These are phyloP conservation scores for Eurypyga helias DNA, from an alignment of 2,113 vertebrate species.

Conservation along the genomic window DNA sequence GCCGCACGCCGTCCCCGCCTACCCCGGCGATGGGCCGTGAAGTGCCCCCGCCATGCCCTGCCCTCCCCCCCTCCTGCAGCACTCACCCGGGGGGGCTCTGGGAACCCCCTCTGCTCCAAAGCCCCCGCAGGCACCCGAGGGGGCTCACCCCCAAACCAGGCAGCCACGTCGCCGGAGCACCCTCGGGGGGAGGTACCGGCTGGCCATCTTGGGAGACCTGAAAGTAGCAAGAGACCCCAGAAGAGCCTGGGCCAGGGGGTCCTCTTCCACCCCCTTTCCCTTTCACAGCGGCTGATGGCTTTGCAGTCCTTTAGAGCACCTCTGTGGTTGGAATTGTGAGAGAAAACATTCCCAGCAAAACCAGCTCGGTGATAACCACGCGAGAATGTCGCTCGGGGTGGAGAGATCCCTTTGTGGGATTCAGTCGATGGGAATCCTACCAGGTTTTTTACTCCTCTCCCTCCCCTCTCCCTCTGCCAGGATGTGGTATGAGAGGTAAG, in stretches of 20 bases:
- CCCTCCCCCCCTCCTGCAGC: too few species aligned
- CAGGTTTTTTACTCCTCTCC: background rate
- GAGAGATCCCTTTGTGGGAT: fast-evolving
- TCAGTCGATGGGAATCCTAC: fast-evolving
- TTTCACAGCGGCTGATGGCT: background rate
- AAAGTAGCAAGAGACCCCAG: background rate
- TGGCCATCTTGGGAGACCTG: background rate
- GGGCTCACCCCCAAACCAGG: background rate
- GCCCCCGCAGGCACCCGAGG: too few species aligned
- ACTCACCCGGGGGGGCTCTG: fast-evolving
- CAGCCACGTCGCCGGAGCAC: fast-evolving
- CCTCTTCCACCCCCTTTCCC: background rate
- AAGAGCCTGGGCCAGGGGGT: background rate
- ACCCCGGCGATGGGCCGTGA: too few species aligned
- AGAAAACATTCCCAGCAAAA: background rate
- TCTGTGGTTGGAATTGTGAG: background rate
- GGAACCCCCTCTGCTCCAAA: fast-evolving
- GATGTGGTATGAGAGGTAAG: background rate
- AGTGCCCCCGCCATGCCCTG: too few species aligned
- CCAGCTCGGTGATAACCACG: fast-evolving
- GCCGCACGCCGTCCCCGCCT: too few species aligned
- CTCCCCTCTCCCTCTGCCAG: background rate
- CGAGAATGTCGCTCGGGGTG: background rate
- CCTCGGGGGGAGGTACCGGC: fast-evolving
- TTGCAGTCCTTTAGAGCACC: background rate